Percentiles rank a stretch among this genome's conserved stretches.
Conservation (phyloP, 2,797 vertebrate species). For the Scyliorhinus canicula region DNA sequence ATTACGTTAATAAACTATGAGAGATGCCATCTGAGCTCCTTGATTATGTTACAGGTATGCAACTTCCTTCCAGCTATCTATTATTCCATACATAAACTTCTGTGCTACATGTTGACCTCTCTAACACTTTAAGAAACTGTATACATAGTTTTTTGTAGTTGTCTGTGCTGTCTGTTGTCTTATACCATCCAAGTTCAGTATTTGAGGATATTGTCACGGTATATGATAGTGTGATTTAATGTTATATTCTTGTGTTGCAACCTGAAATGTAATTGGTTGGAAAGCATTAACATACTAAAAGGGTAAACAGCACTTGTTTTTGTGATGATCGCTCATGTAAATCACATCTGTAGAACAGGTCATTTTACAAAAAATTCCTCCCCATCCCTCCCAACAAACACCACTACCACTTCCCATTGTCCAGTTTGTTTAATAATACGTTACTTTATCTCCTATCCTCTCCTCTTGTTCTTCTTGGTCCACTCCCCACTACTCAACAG, state of each 20-base stretch:
- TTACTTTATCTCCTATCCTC: not conserved
- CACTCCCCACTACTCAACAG: not conserved
- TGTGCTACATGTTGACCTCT: not conserved
- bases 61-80: not conserved
- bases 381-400: too few species aligned
- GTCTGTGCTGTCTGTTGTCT: not conserved
- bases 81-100: not conserved
- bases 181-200: not conserved
- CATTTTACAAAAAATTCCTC: not conserved
- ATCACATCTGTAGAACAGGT: not conserved
- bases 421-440: not conserved
- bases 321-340: not conserved
- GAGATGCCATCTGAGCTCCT: not conserved
- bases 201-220: not conserved
- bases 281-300: not conserved
- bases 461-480: not conserved
- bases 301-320: not conserved
- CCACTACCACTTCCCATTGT: not conserved
- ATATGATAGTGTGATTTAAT: not conserved
- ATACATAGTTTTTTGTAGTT: not conserved
- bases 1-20: slow-evolving; percentile 31
- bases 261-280: not conserved
- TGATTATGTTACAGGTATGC: not conserved
- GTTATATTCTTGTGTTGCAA: not conserved
- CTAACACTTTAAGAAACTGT: not conserved